Percentiles rank a stretch among this genome's conserved stretches.
Evolutionary conservation across 2,888 invertebrate genomes (phyloP).

Genomic region (Adineta ricciae): DNA sequence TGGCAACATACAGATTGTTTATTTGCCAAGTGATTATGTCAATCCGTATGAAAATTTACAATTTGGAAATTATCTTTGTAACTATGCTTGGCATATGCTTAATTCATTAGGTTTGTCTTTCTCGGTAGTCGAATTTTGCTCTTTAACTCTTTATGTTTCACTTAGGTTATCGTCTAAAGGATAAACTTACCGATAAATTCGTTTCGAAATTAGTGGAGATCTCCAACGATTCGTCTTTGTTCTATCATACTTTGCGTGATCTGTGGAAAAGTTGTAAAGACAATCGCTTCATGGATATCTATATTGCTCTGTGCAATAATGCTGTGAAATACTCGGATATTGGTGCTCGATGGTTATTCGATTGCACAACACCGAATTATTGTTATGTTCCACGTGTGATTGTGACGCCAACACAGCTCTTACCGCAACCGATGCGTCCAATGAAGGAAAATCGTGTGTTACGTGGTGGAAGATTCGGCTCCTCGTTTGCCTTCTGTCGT

Average conservation of each 20-base stretch:
- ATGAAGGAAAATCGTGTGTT: slow-evolving; percentile 20
- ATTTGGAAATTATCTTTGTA: slow-evolving; percentile 3
- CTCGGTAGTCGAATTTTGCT: neutral
- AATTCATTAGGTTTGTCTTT: neutral
- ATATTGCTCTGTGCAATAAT: neutral
- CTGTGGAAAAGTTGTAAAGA: neutral
- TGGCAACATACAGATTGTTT: neutral
- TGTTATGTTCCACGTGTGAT: slow-evolving; percentile 11
- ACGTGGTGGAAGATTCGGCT: neutral
- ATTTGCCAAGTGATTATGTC: neutral
- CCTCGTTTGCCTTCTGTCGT: neutral
- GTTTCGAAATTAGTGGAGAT: neutral
- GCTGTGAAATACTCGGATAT: neutral
- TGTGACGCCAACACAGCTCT: slow-evolving; percentile 1
- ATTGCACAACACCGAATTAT: slow-evolving; percentile 10
- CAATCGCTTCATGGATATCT: slow-evolving; percentile 5
- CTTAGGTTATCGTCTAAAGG: slow-evolving; percentile 14
- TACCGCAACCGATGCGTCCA: slow-evolving; percentile 19
- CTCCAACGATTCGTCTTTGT: slow-evolving; percentile 2
- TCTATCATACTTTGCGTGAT: slow-evolving; percentile 20
- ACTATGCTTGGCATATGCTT: slow-evolving; percentile 19
- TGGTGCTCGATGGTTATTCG: neutral
- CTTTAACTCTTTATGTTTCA: too few species aligned
- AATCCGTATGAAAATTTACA: neutral
- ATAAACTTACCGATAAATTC: slow-evolving; percentile 19